Percentiles rank a stretch among this genome's conserved stretches.
These are phyloP conservation scores for Diachasmimorpha longicaudata DNA, from an alignment of 1,140 invertebrate genomes.

Conservation along the genomic window DNA sequence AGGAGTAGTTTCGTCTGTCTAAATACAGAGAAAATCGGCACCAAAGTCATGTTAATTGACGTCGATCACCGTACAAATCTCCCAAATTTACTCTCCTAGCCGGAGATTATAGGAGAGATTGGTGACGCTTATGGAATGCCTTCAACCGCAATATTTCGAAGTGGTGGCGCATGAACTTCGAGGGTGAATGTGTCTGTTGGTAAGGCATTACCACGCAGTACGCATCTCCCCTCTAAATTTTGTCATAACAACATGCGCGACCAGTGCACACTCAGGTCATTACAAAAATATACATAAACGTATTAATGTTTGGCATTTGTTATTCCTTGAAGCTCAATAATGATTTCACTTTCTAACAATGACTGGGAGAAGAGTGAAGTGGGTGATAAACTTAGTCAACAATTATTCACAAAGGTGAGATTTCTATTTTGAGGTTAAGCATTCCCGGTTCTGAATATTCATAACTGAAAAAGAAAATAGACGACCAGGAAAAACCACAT, in stretches of 20 bases:
- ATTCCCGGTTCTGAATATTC: too few species aligned
- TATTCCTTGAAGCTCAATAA: not conserved
- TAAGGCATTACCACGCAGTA: too few species aligned
- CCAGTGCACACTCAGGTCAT: not conserved
- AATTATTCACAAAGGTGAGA: not conserved
- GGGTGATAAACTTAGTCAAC: not conserved
- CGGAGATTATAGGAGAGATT: too few species aligned
- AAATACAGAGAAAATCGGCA: slow-evolving; percentile 23
- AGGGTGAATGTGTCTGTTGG: too few species aligned
- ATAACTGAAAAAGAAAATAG: too few species aligned
- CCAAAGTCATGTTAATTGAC: slow-evolving; percentile 26
- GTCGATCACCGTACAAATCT: not conserved
- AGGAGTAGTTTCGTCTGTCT: slow-evolving; percentile 22
- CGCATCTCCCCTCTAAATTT: too few species aligned
- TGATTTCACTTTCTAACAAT: not conserved
- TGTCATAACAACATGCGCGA: not conserved
- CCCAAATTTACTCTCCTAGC: too few species aligned
- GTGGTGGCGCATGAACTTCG: too few species aligned
- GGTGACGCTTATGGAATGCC: too few species aligned
- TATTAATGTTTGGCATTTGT: not conserved
- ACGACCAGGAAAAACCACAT: too few species aligned
- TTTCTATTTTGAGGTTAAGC: not conserved
- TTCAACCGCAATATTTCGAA: too few species aligned
- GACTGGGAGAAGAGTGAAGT: not conserved
- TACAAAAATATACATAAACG: not conserved